Base-by-base conservation (phyloP, 1,140 invertebrate species). In the Cotesia glomerata region DNA sequence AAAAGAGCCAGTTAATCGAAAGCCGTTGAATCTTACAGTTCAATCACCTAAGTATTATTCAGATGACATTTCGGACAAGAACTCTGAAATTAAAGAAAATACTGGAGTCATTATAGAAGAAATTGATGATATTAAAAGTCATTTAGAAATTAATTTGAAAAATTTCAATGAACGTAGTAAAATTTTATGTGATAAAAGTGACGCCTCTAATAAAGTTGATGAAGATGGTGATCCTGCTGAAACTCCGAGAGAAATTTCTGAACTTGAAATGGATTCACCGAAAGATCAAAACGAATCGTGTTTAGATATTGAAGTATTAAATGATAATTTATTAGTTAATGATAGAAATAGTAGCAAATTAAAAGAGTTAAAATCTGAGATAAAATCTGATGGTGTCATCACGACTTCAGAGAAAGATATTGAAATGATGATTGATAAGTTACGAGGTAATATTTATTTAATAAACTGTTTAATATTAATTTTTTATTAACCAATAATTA, bases 401-500 rank as follows among this genome's bases (percentile, higher is more conserved):
- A 72, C 80, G 0, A 80, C 79, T 4, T 82, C 85, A 0, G 86
- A 87, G 59, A 85, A 85, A 26, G 85, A 87, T 54, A 84, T 87
- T 34, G 80, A 83, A 69, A 75, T 81, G 4, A 86, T 85, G 83
- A 87, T 87, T 16, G 80, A 85, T 18, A 85, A 87, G 68, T 76
- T 87, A 36, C 81, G 82, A 84, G 86, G 86, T 87, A 86, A 66
- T 65, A 45, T 69, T 56, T 56, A 58, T 56, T 45, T 59, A 11
- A 35, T 69, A 35, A 32, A 32, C 4, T 26, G 5, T 32, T 32
- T 8, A 13, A 35, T 36, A 49, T 69, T 69, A 18, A 5, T 59
- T 58, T 32, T 52, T 56, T 35, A 14, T 13, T n/a, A 34, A 59
- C 13, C 0, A 45, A 9, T 39, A 39, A 34, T 16, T 64, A 11